Conservation (phyloP, 1,140 invertebrate species). For the Ceratosolen fusciceps region DNA sequence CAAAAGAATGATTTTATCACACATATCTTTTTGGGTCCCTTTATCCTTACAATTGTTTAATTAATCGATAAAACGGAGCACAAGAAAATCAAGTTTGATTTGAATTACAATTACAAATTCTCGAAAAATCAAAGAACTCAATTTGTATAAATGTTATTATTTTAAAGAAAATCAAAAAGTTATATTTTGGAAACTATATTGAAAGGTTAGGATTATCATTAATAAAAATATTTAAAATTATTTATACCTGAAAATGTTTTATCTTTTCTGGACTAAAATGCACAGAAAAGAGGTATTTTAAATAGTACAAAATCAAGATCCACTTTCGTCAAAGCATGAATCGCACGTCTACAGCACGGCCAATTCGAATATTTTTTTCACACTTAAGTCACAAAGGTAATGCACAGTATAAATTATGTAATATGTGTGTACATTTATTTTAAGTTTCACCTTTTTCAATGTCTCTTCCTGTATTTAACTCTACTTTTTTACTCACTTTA, state of each 20-base stretch:
- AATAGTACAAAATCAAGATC: constrained; percentile 38
- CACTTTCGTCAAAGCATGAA: constrained; percentile 49
- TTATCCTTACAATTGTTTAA: no score
- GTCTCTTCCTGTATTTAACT: constrained; percentile 12
- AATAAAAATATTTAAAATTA: neutral
- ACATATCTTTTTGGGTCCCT: no score
- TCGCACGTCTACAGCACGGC: constrained; percentile 58
- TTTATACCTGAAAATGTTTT: neutral
- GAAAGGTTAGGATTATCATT: neutral
- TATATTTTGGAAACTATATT: no score
- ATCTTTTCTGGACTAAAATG: no score
- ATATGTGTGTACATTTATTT: constrained; percentile 60
- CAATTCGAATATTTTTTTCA: constrained; percentile 69
- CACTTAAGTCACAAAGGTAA: constrained; percentile 73
- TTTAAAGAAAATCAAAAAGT: no score
- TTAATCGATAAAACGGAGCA: no score
- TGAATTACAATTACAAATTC: no score
- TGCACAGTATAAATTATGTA: constrained; percentile 72
- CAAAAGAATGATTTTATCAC: no score
- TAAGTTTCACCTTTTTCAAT: constrained; percentile 3
- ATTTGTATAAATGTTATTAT: no score
- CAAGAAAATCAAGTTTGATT: no score
- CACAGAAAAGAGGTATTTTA: no score
- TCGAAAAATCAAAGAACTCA: no score
- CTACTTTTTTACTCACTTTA: constrained; percentile 12